These are phyloP conservation scores for Anthophora plumipes DNA, from an alignment of 2,888 invertebrate genomes.

Conservation along the genomic window DNA sequence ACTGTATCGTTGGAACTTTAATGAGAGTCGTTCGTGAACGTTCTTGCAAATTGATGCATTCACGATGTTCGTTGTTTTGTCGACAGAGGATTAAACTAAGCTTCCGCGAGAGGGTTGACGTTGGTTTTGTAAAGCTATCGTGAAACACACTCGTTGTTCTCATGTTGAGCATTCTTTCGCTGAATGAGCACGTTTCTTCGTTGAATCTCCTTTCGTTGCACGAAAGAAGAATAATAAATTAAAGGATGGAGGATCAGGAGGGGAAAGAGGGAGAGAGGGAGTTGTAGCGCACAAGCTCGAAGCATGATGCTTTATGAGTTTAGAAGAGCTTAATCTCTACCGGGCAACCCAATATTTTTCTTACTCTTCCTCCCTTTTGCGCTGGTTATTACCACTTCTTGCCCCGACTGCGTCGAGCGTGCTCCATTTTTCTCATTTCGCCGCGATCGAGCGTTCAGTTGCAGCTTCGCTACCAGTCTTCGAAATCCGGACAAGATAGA, in stretches of 20 bases:
- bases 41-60: slow-evolving; percentile 50
- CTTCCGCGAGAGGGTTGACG: neutral
- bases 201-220: slow-evolving; percentile 23
- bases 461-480: neutral
- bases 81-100: neutral
- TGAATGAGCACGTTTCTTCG: slow-evolving; percentile 29
- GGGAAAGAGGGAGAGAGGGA: neutral
- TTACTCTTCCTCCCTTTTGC: slow-evolving; percentile 25
- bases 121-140: neutral
- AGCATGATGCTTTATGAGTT: slow-evolving; percentile 56
- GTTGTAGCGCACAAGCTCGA: neutral
- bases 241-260: slow-evolving; percentile 4
- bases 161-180: neutral
- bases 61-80: slow-evolving; percentile 18
- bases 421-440: slow-evolving; percentile 44
- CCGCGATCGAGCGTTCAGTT: slow-evolving; percentile 6
- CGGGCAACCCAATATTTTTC: slow-evolving; percentile 57
- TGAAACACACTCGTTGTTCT: neutral
- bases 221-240: slow-evolving; percentile 57
- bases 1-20: slow-evolving; percentile 28
- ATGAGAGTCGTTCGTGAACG: slow-evolving; percentile 47
- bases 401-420: slow-evolving; percentile 23
- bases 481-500: neutral
- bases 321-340: slow-evolving; percentile 52
- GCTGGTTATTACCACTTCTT: slow-evolving; percentile 47